These are phyloP conservation scores for Diabrotica virgifera DNA, from an alignment of 1,140 invertebrate species.

Conservation along the genomic window DNA sequence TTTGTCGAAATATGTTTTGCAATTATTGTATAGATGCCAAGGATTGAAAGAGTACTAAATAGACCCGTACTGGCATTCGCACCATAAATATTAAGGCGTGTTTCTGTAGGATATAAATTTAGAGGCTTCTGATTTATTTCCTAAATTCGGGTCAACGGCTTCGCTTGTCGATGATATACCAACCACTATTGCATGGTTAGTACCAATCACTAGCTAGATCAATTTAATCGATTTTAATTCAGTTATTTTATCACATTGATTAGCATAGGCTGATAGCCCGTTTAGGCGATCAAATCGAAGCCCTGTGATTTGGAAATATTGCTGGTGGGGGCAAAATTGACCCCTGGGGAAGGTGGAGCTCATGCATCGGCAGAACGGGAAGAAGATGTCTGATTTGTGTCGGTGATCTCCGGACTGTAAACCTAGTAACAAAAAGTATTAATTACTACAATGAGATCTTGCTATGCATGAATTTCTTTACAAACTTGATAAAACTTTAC, in stretches of 20 bases:
- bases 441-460: too few relatives aligned
- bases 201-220: not conserved
- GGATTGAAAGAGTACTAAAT: too few relatives aligned
- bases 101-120: too few relatives aligned
- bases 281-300: slow-evolving; percentile 54
- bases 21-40: too few relatives aligned
- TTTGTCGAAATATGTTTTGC: too few relatives aligned
- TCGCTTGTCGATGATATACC: too few relatives aligned
- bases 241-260: slow-evolving; percentile 16
- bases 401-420: slow-evolving; percentile 67
- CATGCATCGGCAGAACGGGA: slow-evolving; percentile 59
- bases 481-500: too few relatives aligned
- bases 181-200: not conserved
- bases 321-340: slow-evolving; percentile 53
- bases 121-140: too few relatives aligned
- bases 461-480: too few relatives aligned
- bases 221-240: slow-evolving; percentile 4
- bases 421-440: slow-evolving; percentile 46
- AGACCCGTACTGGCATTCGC: too few relatives aligned
- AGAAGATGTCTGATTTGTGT: slow-evolving; percentile 70
- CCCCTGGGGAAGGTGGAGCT: slow-evolving; percentile 53
- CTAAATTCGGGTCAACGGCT: too few relatives aligned
- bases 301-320: slow-evolving; percentile 55
- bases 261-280: not conserved
- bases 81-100: too few relatives aligned